These are phyloP conservation scores for Myodes glareolus DNA, from an alignment of 2,113 vertebrate species.

Conservation along the genomic window DNA sequence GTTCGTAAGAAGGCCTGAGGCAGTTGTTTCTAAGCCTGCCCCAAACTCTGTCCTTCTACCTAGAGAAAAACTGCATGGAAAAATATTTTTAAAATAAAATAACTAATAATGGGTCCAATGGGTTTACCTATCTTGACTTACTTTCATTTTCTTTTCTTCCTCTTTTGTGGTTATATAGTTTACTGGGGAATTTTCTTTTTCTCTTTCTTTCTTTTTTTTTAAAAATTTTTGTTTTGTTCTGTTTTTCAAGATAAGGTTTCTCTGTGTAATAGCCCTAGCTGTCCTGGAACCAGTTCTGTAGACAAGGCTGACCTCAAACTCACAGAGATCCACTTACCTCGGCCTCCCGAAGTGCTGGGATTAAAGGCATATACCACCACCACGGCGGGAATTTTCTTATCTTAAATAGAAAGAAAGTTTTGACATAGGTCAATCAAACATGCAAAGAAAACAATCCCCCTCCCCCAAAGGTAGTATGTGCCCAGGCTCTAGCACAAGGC, in stretches of 20 bases:
- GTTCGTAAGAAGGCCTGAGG: background rate
- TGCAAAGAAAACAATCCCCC: background rate
- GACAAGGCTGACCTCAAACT: no score
- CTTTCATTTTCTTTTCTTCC: conserved; percentile 38
- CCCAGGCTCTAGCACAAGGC: background rate
- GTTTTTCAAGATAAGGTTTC: no score
- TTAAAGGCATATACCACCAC: no score
- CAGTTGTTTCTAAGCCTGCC: background rate
- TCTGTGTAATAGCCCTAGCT: no score
- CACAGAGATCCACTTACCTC: no score
- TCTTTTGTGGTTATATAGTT: conserved; percentile 12
- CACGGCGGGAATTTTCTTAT: background rate
- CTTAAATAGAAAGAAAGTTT: background rate
- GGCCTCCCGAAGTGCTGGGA: no score
- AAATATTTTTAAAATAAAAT: background rate
- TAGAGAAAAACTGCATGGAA: background rate
- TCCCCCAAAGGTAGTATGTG: background rate
- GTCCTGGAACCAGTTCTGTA: no score
- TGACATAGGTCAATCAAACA: background rate
- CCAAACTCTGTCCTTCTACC: background rate
- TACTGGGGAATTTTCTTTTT: background rate
- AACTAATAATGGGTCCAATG: background rate
- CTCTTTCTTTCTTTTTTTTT: background rate
- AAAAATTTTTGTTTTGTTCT: no score
- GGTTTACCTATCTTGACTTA: background rate